A percentile compares a stretch with the other conserved stretches of the same genome.
Conservation (phyloP, 2,888 invertebrate species). For the Stenolophus ochropezus region DNA sequence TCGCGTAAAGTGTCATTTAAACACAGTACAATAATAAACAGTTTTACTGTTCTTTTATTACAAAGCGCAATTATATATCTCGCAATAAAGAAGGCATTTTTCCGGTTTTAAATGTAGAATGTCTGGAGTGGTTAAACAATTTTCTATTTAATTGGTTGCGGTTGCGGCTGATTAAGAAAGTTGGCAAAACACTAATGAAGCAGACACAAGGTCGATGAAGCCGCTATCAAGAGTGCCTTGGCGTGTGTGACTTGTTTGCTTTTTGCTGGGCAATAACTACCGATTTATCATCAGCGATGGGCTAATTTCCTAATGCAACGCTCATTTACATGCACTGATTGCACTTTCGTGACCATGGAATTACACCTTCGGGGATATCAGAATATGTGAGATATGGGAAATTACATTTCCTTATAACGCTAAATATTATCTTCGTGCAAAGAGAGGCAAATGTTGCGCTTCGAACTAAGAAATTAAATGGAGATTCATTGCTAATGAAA, state of each 20-base stretch:
- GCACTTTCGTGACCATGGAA: neutral
- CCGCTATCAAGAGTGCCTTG: slow-evolving; percentile 9
- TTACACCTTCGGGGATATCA: neutral
- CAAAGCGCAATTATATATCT: too few relatives aligned
- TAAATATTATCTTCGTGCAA: too few relatives aligned
- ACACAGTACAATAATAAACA: too few relatives aligned
- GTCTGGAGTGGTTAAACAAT: slow-evolving; percentile 30
- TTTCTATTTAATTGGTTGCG: slow-evolving; percentile 32
- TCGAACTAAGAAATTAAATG: too few relatives aligned
- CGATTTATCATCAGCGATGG: slow-evolving; percentile 15
- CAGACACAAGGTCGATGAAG: slow-evolving; percentile 12
- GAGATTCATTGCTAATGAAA: too few relatives aligned
- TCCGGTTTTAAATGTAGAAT: too few relatives aligned
- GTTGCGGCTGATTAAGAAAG: slow-evolving; percentile 23
- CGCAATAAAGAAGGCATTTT: too few relatives aligned
- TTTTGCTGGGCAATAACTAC: slow-evolving; percentile 4
- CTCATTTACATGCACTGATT: neutral
- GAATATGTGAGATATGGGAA: neutral
- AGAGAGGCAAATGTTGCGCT: too few relatives aligned
- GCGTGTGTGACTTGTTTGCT: slow-evolving; percentile 6
- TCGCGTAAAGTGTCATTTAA: too few relatives aligned
- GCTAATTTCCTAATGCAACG: slow-evolving; percentile 7
- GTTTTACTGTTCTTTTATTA: too few relatives aligned
- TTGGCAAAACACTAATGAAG: slow-evolving; percentile 34
- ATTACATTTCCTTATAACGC: too few relatives aligned